A percentile compares a stretch with the other conserved stretches of the same genome.
phyloP scores from a whole-genome alignment of 2,797 vertebrate genomes.

The Synanceia verrucosa region DNA sequence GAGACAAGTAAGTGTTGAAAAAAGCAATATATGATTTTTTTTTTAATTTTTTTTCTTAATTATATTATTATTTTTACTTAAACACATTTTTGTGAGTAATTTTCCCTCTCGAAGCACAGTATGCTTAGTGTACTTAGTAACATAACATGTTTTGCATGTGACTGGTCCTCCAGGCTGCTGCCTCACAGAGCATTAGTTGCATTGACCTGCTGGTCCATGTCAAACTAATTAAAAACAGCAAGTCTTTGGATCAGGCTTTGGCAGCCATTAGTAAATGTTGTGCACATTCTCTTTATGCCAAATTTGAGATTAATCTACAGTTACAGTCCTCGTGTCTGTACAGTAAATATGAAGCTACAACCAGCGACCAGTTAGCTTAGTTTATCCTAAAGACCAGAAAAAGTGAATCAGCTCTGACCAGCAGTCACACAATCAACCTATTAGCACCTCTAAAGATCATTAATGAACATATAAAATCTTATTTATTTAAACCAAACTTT shows the following conservation, averaged over 20 bases:
- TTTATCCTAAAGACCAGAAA: not conserved
- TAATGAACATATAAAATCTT: not conserved
- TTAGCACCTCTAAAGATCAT: not conserved
- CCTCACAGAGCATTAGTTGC: not conserved
- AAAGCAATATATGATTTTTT: slow-evolving; percentile 55
- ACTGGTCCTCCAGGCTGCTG: not conserved
- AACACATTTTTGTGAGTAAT: not conserved
- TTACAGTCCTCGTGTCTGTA: not conserved
- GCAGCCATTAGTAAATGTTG: not conserved
- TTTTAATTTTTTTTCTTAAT: too few relatives aligned
- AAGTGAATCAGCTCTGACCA: not conserved
- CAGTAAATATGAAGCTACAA: not conserved
- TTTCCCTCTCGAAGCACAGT: not conserved
- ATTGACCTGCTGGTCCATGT: not conserved
- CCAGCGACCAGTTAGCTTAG: too few relatives aligned
- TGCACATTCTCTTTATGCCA: not conserved
- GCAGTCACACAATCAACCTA: not conserved
- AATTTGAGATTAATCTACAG: not conserved
- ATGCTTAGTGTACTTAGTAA: not conserved
- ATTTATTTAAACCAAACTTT: not conserved
- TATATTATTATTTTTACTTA: slow-evolving; percentile 23
- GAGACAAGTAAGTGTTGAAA: slow-evolving; percentile 61
- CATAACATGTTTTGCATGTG: not conserved
- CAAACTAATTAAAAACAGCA: slow-evolving; percentile 16
- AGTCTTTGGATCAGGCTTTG: not conserved